Percentiles rank a stretch among this genome's conserved stretches.
phyloP scores from a whole-genome alignment of 1,140 invertebrate species.

The Drosophila bipectinata region DNA sequence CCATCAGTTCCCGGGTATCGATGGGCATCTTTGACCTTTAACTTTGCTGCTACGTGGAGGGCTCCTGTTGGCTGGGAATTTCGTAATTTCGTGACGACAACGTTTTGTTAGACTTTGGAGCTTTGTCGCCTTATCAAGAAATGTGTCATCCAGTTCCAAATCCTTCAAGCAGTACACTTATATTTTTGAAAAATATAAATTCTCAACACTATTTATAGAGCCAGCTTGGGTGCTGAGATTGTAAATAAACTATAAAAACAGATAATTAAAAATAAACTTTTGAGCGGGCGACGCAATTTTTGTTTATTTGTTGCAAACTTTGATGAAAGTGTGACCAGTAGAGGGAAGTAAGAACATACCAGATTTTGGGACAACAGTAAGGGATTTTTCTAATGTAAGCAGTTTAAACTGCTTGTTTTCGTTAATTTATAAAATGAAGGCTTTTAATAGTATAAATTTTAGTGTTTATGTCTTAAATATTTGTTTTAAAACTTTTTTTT shows the following conservation, averaged over 20 bases:
- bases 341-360: neutral
- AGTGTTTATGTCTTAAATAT: no score
- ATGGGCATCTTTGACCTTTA: slow-evolving; percentile 64
- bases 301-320: slow-evolving; percentile 3
- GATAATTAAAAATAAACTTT: neutral
- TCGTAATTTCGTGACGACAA: slow-evolving; percentile 16
- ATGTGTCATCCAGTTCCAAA: neutral
- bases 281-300: slow-evolving; percentile 3
- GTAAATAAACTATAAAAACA: neutral
- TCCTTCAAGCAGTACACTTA: neutral
- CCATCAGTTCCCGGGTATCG: slow-evolving; percentile 72
- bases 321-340: neutral
- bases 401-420: neutral
- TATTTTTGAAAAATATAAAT: neutral
- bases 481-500: no score
- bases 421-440: neutral
- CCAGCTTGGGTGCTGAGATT: neutral
- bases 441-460: neutral
- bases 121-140: neutral
- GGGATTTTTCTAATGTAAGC: neutral
- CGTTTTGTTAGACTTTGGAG: slow-evolving; percentile 35
- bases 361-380: neutral
- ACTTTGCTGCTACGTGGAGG: slow-evolving; percentile 11
- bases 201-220: neutral
- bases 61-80: slow-evolving; percentile 8